Evolutionary conservation across 2,113 vertebrate genomes (phyloP).

Genomic region (Corydoras sp.): DNA sequence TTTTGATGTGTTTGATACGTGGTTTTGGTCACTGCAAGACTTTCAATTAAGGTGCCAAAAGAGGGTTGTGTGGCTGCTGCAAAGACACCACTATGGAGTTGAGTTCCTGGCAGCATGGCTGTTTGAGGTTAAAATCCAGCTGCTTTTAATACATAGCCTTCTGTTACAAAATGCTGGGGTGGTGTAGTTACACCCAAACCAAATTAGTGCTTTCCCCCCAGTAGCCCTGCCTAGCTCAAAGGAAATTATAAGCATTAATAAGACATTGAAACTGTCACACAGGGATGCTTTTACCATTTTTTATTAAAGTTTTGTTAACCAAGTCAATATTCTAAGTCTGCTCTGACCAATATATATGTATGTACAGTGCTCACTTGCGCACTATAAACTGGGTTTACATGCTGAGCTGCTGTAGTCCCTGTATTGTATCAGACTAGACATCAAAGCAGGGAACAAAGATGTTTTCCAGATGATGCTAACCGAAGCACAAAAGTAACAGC

Average conservation of each 20-base stretch:
- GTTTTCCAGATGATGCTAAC: conserved; percentile 23
- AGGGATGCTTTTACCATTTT: too few species aligned
- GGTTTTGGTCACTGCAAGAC: background rate
- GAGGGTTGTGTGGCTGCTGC: conserved; percentile 21
- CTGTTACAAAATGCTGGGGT: background rate
- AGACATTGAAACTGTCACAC: background rate
- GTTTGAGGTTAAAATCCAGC: conserved; percentile 26
- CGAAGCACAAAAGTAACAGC: conserved; percentile 24
- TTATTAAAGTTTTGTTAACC: too few species aligned
- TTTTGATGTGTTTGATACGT: background rate
- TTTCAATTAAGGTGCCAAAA: conserved; percentile 31
- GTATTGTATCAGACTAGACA: conserved; percentile 19
- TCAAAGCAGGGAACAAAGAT: conserved; percentile 17
- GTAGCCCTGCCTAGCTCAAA: background rate
- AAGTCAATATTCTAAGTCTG: too few species aligned
- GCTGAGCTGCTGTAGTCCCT: conserved; percentile 1
- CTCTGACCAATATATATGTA: too few species aligned
- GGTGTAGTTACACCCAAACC: background rate
- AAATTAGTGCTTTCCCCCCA: background rate
- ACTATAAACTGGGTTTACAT: background rate
- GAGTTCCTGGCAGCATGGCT: conserved; percentile 40
- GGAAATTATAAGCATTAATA: background rate
- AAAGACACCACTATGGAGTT: conserved; percentile 17
- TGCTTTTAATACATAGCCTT: conserved; percentile 32
- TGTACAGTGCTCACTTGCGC: too few species aligned